Evolutionary conservation across 2,797 vertebrate genomes (phyloP), one percentile per base, ranked within the genome.

Genomic region (Ambastaia sidthimunki): DNA sequence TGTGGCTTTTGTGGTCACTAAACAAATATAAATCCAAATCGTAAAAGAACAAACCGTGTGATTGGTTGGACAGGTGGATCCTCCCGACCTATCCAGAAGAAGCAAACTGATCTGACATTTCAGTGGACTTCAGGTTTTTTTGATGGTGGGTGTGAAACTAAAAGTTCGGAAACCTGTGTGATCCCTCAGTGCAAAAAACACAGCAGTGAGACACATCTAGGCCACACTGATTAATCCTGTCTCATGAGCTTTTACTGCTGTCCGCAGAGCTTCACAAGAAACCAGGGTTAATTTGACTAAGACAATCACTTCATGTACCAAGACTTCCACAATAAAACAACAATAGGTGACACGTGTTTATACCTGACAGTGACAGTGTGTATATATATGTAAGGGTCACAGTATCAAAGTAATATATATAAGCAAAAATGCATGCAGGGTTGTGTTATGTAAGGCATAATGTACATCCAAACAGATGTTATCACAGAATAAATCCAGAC

Each of bases 141-240:
- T 59, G 16, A 69, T 44, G 41, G 41, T 44, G 41, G 41, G 41
- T 44, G 9, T 44, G 9, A 44, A 44, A 10, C 41, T 11, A 10
- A 11, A 44, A 44, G 41, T 44, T 37, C 28, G 4, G 28, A 37
- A 37, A 7, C 7, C 34, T 37, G 34, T 37, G 34, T 37, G 34
- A 37, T 7, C 4, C 34, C 71, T 47, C 31, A 69, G 41, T 10
- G 10, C 31, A 71, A 23, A 59, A 70, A 28, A 28, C 69, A 21
- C 37, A n/a, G 70, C 71, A 72, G 48, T 0, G 31, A 37, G 78
- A 80, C 81, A 82, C 80, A 85, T 84, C 63, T 84, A 82, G 85
- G 70, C 71, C 47, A 23, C 1, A 60, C 59, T 82, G 81, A 86
- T 59, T 76, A 83, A 86, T 80, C 54, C 21, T 9, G 19, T 81